phyloP scores from a whole-genome alignment of 2,113 vertebrate genomes.

The Bothrops jararaca region DNA sequence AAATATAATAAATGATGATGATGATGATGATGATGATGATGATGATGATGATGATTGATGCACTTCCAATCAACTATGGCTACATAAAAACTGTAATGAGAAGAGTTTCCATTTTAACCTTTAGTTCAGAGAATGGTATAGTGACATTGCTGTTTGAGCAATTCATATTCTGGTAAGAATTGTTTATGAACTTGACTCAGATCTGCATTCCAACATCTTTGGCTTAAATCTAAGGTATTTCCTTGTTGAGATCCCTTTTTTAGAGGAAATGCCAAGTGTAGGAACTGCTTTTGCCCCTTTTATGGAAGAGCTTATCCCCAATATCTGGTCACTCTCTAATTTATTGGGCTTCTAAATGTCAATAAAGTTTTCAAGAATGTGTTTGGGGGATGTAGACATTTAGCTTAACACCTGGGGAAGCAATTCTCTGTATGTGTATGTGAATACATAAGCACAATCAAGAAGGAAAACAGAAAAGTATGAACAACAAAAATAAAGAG shows the following conservation, averaged over 20 bases:
- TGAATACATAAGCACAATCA: not conserved
- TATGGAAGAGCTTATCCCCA: not conserved
- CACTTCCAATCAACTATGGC: constrained; percentile 52
- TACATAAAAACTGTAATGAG: constrained; percentile 6
- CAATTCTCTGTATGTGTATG: not conserved
- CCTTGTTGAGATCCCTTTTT: not conserved
- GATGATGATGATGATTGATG: constrained; percentile 8
- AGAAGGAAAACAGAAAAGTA: not conserved
- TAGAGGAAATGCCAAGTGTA: not conserved
- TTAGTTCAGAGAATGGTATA: not conserved
- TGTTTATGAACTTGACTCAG: constrained; percentile 9
- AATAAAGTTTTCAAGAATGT: not conserved
- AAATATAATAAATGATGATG: not conserved
- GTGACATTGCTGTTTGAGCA: constrained; percentile 21
- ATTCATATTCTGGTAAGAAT: constrained; percentile 40
- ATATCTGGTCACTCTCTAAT: not conserved
- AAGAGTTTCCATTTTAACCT: not conserved
- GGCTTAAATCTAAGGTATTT: constrained; percentile 14
- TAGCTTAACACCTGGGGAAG: not conserved
- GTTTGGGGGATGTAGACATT: not conserved
- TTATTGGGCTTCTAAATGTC: not conserved
- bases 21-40: not conserved
- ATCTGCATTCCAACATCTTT: constrained; percentile 20
- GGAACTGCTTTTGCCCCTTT: not conserved
- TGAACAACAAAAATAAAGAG: not conserved